A percentile compares a stretch with the other conserved stretches of the same genome.
These are phyloP conservation scores for Sesamia inferens DNA, from an alignment of 2,888 invertebrate species.

Conservation along the genomic window DNA sequence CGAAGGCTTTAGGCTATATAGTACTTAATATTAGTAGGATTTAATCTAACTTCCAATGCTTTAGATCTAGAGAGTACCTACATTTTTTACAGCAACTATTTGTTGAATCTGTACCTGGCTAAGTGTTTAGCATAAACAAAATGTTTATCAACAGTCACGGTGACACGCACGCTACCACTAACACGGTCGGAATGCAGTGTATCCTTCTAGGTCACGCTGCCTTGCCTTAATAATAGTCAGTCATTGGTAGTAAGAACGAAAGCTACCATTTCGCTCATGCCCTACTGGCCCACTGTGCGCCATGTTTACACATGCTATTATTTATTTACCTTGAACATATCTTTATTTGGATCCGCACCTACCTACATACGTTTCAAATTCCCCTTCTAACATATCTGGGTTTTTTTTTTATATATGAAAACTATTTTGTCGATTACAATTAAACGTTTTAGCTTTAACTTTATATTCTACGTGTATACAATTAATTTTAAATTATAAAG, in stretches of 20 bases:
- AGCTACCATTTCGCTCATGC: constrained; percentile 81
- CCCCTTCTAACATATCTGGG: constrained; percentile 39
- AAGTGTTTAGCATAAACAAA: constrained; percentile 22
- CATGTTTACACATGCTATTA: constrained; percentile 72
- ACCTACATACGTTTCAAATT: constrained; percentile 41
- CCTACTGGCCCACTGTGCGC: constrained; percentile 78
- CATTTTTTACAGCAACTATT: not conserved
- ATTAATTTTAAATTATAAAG: constrained; percentile 51
- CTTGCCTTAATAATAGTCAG: constrained; percentile 74
- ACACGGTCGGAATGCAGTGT: constrained; percentile 77
- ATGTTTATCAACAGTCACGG: constrained; percentile 39
- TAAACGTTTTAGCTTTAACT: constrained; percentile 41
- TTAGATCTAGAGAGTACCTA: not conserved
- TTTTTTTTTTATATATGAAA: constrained; percentile 23
- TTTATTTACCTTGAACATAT: constrained; percentile 73
- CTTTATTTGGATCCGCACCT: constrained; percentile 49
- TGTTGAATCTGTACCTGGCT: not conserved
- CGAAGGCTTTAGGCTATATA: too few relatives aligned
- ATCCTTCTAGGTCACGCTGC: constrained; percentile 81
- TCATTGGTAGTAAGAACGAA: constrained; percentile 78
- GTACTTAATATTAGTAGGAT: too few relatives aligned
- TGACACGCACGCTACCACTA: constrained; percentile 34
- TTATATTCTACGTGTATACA: constrained; percentile 37
- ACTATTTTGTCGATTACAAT: constrained; percentile 43
- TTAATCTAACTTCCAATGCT: too few relatives aligned